Base-by-base conservation (phyloP, 2,113 vertebrate species). In the Varanus komodoensis region DNA sequence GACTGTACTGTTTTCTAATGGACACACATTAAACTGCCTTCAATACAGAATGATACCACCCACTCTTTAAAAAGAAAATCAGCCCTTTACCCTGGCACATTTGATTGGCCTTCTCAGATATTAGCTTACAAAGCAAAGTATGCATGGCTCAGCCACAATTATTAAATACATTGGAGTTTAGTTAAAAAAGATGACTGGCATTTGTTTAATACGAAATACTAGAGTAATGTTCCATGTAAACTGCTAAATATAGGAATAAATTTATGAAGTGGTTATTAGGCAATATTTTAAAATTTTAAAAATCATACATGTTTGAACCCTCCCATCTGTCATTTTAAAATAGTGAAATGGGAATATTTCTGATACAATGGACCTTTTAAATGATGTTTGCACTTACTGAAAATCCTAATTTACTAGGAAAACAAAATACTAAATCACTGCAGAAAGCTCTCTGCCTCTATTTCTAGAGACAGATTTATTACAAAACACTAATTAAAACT, bases 121-220 rank as follows among this genome's bases (percentile, higher is more conserved):
- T 87, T 90, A 52, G 77, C 87, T 92, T 88, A 90, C 92, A 92
- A 89, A 38, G 71, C 91, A 82, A 87, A 74, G 32, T 90, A 84
- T 19, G 44, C 82, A 90, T 94, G 92, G 74, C 94, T 95, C 90
- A 92, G 93, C 92, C 89, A 91, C 89, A 89, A 92, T 89, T 92
- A 84, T 27, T 11, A 44, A 85, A 54, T 27, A 82, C 92, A 90
- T 94, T 94, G 95, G 95, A 97, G 94, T 97, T 96, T 96, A 97
- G 96, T 97, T 97, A 97, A 97, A 95, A 95, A 93, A 96, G 96
- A 97, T 95, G 97, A 97, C 96, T 96, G 97, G 96, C 97, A 96
- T 95, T 96, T 97, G 95, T 97, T 97, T 97, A 97, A 97, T 96
- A 96, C 94, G 94, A 93, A 97, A 95, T 95, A 89, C 95, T 94